phyloP scores from a whole-genome alignment of 2,113 vertebrate genomes.

The Hystrix brachyura region DNA sequence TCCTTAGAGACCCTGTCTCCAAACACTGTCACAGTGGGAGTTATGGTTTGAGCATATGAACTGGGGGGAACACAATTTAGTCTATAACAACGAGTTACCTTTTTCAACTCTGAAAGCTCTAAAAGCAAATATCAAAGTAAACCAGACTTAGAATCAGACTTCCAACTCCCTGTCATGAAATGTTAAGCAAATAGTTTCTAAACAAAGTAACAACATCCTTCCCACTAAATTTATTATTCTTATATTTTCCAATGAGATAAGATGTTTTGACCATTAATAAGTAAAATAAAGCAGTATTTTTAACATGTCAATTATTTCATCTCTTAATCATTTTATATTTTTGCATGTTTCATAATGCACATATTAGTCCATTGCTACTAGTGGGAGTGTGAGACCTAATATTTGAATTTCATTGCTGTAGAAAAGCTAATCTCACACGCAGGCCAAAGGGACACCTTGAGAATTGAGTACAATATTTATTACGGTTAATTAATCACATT shows the following conservation, averaged over 20 bases:
- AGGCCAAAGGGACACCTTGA: constrained; percentile 3
- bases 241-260: constrained; percentile 4
- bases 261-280: neutral
- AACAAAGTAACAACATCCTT: neutral
- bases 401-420: neutral
- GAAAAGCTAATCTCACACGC: constrained; percentile 16
- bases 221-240: neutral
- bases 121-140: neutral
- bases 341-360: neutral
- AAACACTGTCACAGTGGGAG: neutral
- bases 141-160: neutral
- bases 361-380: neutral
- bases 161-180: neutral
- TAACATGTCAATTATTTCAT: neutral
- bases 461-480: constrained; percentile 17
- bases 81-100: neutral
- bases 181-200: constrained; percentile 32
- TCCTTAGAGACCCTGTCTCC: neutral
- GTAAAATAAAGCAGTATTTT: neutral
- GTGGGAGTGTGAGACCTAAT: neutral
- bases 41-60: neutral
- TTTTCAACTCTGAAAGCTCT: neutral
- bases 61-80: neutral
- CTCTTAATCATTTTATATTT: constrained; percentile 36
- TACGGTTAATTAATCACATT: constrained; percentile 45